phyloP scores from a whole-genome alignment of 2,113 vertebrate genomes.

The Labrus mixtus region DNA sequence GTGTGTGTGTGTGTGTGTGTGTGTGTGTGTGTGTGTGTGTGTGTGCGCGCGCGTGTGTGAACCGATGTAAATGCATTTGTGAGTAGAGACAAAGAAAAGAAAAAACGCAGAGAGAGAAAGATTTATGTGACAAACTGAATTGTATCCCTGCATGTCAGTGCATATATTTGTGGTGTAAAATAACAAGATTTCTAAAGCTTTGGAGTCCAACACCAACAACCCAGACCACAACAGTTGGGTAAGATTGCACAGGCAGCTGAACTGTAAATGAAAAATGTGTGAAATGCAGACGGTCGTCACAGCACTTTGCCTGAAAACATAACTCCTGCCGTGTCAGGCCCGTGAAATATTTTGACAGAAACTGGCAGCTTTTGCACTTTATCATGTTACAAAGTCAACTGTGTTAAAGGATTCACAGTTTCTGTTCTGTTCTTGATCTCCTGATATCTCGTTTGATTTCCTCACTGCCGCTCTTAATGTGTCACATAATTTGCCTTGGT shows the following conservation, averaged over 20 bases:
- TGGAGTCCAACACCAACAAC: slow-evolving; percentile 28
- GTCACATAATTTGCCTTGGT: slow-evolving; percentile 46
- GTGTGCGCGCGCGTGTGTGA: background rate
- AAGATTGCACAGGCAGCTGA: slow-evolving; percentile 52
- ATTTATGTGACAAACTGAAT: slow-evolving; percentile 34
- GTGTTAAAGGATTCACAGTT: slow-evolving; percentile 42
- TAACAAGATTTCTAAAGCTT: slow-evolving; percentile 38
- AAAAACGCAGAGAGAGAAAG: slow-evolving; percentile 1
- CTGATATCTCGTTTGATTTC: slow-evolving; percentile 31
- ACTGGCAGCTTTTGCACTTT: slow-evolving; percentile 62
- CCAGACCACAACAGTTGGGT: slow-evolving; percentile 66
- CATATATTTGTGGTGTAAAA: slow-evolving; percentile 48
- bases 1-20: no score
- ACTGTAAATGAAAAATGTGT: slow-evolving; percentile 71
- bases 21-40: background rate
- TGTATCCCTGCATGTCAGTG: slow-evolving; percentile 20
- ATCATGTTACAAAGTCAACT: slow-evolving; percentile 72
- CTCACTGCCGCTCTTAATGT: slow-evolving; percentile 30
- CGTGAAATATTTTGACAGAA: slow-evolving; percentile 70
- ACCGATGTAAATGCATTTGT: background rate
- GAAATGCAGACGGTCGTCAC: slow-evolving; percentile 66
- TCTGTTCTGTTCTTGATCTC: slow-evolving; percentile 22
- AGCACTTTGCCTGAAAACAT: slow-evolving; percentile 63
- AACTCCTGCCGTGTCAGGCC: slow-evolving; percentile 52
- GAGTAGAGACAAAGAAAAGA: slow-evolving; percentile 16